Evolutionary conservation across 2,113 vertebrate species (phyloP), one percentile per base, ranked within the genome.

Genomic region (Hypocryptadius cinnamomeus): DNA sequence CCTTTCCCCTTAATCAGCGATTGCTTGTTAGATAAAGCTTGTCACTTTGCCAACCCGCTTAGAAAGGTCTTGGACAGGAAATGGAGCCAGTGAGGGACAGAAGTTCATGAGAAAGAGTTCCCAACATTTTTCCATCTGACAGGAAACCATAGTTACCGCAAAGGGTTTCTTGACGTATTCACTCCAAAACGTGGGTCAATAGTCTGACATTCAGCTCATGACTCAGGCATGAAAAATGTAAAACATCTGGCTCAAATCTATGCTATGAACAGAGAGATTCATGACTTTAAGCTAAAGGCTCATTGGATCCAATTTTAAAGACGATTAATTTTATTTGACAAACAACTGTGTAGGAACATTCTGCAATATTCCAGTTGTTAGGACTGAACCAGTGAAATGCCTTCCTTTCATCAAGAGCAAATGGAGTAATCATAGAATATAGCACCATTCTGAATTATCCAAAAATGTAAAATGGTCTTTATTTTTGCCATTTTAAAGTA

Each of bases 41-140:
- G 79, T 79, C 76, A 42, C 47, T 11, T 3, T 57, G 80, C 79
- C 94, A 93, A 91, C 28, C 27, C 40, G 40, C 48, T 92, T 37
- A 44, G 61, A 69, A 91, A 79, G 81, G 31, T 76, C 79, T 79
- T 91, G 80, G 82, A 81, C 25, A 60, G 81, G 91, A 96, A 96
- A 92, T 42, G 37, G 18, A 60, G 50, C 23, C 77, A 79, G 45
- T 15, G 28, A 86, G 71, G 79, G 61, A 91, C 48, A 94, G 42
- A 85, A 95, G 87, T 87, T 90, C 84, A 81, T 74, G 90, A 94
- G 82, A 95, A 96, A 87, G 74, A 42, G 12, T 74, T 94, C 92
- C 90, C 87, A 95, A 19, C 87, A 78, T 94, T 95, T 78, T 90
- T 93, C 79, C 72, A 94, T 64, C 93, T 93, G 56, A 95, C 95